Evolutionary conservation across 2,113 vertebrate species (phyloP).

Genomic region (Dunckerocampus dactyliophorus): DNA sequence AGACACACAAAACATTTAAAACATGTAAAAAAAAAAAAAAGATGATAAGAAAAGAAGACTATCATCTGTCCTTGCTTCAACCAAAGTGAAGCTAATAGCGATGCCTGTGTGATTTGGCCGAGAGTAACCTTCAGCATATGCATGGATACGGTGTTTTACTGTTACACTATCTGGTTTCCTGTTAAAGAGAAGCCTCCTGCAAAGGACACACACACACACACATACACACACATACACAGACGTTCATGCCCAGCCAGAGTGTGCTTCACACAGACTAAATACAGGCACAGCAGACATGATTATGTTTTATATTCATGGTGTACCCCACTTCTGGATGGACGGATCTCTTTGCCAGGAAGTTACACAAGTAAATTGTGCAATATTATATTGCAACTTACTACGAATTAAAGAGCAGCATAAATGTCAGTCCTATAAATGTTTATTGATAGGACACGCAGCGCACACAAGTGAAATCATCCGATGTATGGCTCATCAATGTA

Average conservation of each 20-base stretch:
- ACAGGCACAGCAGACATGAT: background rate
- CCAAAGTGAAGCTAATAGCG: background rate
- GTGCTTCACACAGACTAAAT: slow-evolving; percentile 1
- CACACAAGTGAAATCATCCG: too few relatives aligned
- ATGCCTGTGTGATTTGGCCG: background rate
- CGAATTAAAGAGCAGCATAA: too few relatives aligned
- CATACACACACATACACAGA: background rate
- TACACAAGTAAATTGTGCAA: too few relatives aligned
- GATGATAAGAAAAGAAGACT: background rate
- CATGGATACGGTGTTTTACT: background rate
- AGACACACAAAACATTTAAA: background rate
- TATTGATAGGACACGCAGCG: too few relatives aligned
- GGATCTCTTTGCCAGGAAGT: too few relatives aligned
- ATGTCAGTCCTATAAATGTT: too few relatives aligned
- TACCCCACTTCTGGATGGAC: background rate
- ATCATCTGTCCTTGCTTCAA: background rate
- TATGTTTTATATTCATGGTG: background rate
- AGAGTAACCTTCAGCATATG: background rate
- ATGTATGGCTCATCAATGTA: too few relatives aligned
- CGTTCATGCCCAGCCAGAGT: background rate
- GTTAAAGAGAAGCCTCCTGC: too few relatives aligned
- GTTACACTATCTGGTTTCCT: background rate
- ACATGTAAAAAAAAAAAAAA: background rate
- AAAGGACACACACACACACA: background rate
- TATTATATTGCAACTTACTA: too few relatives aligned